Evolutionary conservation across 2,888 invertebrate genomes (phyloP), one percentile per base, ranked within the genome.

Genomic region (Agrotis segetum): DNA sequence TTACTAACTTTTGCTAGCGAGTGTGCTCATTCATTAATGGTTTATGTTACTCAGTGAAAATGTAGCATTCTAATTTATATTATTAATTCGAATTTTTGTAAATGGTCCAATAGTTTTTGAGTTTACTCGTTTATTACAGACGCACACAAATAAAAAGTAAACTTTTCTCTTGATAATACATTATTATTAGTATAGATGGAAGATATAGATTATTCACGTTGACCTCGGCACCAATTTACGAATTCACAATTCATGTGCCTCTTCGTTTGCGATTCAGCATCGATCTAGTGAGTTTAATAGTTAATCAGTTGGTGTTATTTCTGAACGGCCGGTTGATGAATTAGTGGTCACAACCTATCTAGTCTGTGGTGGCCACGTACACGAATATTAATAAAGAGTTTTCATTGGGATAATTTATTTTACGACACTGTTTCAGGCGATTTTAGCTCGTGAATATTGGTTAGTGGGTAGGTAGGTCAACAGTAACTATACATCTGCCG

Each of bases 271-370:
- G 16, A 69, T 78, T 77, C 68, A 67, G 21, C 47, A 61, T 68
- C 60, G 56, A 79, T 63, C 65, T 68, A 56, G 63, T 67, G 63
- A 55, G 47, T 62, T 67, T 24, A 82, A 80, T 74, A 67, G 46
- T 71, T 66, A 63, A 71, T 69, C 21, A 59, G 50, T 9, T 59
- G 65, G 59, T 67, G 61, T 74, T 79, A 56, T 74, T 53, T 71
- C 73, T 67, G 67, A 65, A 64, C 19, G n/a, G n/a, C 24, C 21
- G 21, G 49, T 58, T 44, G 60, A 70, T 80, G 11, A 69, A 80
- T 63, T 24, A 75, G 11, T 49, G 24, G 16, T 50, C 1, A 21
- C 17, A n/a, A n/a, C n/a, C n/a, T n/a, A n/a, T n/a, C n/a, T n/a
- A n/a, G n/a, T n/a, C n/a, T n/a, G n/a, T n/a, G n/a, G n/a, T n/a